These are phyloP conservation scores for Monopis laevigella DNA, from an alignment of 2,888 invertebrate genomes.

Conservation along the genomic window DNA sequence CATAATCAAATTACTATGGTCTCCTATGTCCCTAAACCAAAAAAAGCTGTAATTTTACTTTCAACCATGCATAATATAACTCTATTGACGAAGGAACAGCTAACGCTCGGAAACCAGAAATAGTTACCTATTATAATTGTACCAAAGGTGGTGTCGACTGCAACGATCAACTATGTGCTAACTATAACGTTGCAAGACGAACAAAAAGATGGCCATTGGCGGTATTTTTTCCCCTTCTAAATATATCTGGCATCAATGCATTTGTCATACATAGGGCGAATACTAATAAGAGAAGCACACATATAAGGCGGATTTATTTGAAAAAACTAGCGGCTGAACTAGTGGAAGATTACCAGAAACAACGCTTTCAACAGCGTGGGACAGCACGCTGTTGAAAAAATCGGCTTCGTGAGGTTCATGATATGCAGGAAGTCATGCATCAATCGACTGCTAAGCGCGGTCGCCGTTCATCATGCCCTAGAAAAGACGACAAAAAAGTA, in stretches of 20 bases:
- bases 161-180: constrained; percentile 20
- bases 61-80: constrained; percentile 21
- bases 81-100: constrained; percentile 6
- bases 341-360: constrained; percentile 17
- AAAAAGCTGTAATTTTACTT: constrained; percentile 21
- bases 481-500: constrained; percentile 13
- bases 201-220: constrained; percentile 22
- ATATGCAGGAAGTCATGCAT: constrained; percentile 15
- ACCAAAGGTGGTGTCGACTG: constrained; percentile 18
- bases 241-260: constrained; percentile 19
- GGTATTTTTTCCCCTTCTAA: constrained; percentile 21
- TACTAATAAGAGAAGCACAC: constrained; percentile 14
- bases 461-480: constrained; percentile 14
- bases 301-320: constrained; percentile 17
- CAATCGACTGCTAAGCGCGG: constrained; percentile 10
- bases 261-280: constrained; percentile 17
- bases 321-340: constrained; percentile 16
- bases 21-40: constrained; percentile 12
- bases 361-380: constrained; percentile 15
- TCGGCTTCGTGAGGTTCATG: constrained; percentile 17
- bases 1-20: constrained; percentile 18
- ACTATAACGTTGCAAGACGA: constrained; percentile 21
- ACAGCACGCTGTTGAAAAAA: constrained; percentile 15
- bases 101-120: constrained; percentile 22
- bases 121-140: constrained; percentile 22